Evolutionary conservation across 1,140 invertebrate genomes (phyloP).

Genomic region (Drosophila chauvacae): DNA sequence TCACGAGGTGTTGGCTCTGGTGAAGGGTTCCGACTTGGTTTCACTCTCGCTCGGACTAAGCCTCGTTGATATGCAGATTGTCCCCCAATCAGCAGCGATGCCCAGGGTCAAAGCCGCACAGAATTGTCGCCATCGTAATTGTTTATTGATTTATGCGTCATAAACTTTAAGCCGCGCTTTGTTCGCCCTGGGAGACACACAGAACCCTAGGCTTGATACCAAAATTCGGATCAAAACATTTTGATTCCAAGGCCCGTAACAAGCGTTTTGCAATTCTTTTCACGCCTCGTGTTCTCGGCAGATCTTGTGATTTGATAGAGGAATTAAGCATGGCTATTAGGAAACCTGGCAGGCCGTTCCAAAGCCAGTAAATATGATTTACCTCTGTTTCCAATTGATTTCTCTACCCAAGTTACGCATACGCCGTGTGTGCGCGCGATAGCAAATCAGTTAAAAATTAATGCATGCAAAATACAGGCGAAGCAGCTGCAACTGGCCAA

Average conservation of each 20-base stretch:
- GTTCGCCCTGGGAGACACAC: slow-evolving; percentile 26
- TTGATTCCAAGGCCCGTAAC: slow-evolving; percentile 26
- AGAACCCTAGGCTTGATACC: slow-evolving; percentile 12
- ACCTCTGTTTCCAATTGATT: slow-evolving; percentile 70
- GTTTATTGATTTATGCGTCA: slow-evolving; percentile 53
- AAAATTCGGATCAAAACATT: slow-evolving; percentile 21
- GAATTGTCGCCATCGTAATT: slow-evolving; percentile 45
- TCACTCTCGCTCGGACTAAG: slow-evolving; percentile 16
- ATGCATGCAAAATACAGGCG: slow-evolving; percentile 54
- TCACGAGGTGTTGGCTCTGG: slow-evolving; percentile 49
- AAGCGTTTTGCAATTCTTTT: slow-evolving; percentile 44
- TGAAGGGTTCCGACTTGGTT: slow-evolving; percentile 36
- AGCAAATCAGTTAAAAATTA: slow-evolving; percentile 76
- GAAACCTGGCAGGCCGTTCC: slow-evolving; percentile 72
- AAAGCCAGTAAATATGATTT: slow-evolving; percentile 57
- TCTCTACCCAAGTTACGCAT: slow-evolving; percentile 66
- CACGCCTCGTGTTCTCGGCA: slow-evolving; percentile 22
- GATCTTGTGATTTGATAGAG: slow-evolving; percentile 34
- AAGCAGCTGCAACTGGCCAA: slow-evolving; percentile 45
- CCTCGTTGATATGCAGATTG: slow-evolving; percentile 51
- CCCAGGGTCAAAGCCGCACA: slow-evolving; percentile 45
- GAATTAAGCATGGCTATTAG: slow-evolving; percentile 73
- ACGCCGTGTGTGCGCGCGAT: slow-evolving; percentile 59
- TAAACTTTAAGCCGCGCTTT: slow-evolving; percentile 47
- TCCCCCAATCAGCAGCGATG: slow-evolving; percentile 31